A percentile compares a stretch with the other conserved stretches of the same genome.
phyloP scores from a whole-genome alignment of 1,140 invertebrate genomes.

The Agraylea sexmaculata region DNA sequence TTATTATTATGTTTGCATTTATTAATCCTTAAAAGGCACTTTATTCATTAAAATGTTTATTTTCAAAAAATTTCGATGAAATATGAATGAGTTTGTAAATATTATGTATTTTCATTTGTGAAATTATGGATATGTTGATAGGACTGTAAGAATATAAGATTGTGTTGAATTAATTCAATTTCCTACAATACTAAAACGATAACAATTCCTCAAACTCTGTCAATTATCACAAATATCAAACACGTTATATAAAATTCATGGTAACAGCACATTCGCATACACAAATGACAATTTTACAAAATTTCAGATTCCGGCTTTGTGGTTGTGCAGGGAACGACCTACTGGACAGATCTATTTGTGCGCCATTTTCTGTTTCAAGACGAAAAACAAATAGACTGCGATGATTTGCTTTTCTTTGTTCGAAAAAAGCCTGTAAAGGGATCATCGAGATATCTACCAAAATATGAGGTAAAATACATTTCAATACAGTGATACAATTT shows the following conservation, averaged over 20 bases:
- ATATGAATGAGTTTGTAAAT: too few species aligned
- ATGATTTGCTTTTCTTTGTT: conserved; percentile 94
- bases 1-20: conserved; percentile 15
- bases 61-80: too few species aligned
- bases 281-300: conserved; percentile 3
- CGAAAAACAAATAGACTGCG: conserved; percentile 70
- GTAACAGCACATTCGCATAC: background rate
- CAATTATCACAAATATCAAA: too few species aligned
- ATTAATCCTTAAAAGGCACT: conserved; percentile 20
- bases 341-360: conserved; percentile 94
- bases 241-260: conserved; percentile 1
- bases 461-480: conserved; percentile 77
- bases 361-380: conserved; percentile 85
- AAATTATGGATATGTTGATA: conserved; percentile 7
- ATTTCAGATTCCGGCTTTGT: conserved; percentile 76
- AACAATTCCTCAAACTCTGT: background rate
- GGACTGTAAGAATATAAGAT: too few species aligned
- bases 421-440: conserved; percentile 82
- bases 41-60: too few species aligned
- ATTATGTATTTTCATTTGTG: too few species aligned
- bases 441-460: conserved; percentile 70
- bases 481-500: too few species aligned
- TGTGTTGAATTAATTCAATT: background rate
- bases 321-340: conserved; percentile 81
- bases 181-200: background rate